Evolutionary conservation across 1,140 invertebrate genomes (phyloP).

Genomic region (Colletes latitarsis): DNA sequence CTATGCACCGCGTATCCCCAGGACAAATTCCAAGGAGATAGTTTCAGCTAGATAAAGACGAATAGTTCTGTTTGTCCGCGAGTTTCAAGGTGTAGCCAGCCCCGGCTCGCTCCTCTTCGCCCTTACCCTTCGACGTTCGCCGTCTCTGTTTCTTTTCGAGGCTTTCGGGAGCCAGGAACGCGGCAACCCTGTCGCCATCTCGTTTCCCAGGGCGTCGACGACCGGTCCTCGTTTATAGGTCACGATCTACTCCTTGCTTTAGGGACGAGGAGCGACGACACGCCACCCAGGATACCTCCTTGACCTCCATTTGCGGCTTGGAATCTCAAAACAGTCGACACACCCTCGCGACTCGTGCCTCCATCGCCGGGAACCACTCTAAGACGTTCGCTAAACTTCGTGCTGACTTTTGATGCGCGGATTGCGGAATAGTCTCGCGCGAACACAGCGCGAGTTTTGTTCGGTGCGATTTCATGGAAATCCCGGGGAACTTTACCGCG

Average conservation of each 20-base stretch:
- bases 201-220: slow-evolving; percentile 27
- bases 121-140: too few species aligned
- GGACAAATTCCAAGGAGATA: slow-evolving; percentile 62
- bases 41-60: slow-evolving; percentile 61
- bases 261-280: slow-evolving; percentile 22
- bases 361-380: background rate
- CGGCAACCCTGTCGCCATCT: background rate
- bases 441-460: background rate
- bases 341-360: slow-evolving; percentile 17
- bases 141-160: background rate
- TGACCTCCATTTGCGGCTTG: slow-evolving; percentile 56
- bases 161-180: background rate
- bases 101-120: background rate
- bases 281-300: slow-evolving; percentile 43
- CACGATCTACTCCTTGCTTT: slow-evolving; percentile 39
- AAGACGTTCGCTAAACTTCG: background rate
- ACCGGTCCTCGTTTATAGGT: slow-evolving; percentile 53
- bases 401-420: slow-evolving; percentile 11
- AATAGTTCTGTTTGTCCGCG: slow-evolving; percentile 62
- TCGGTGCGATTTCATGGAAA: background rate
- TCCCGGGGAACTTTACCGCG: background rate
- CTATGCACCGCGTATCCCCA: slow-evolving; percentile 18
- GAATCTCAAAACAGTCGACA: slow-evolving; percentile 59
- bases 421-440: background rate
- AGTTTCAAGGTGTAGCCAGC: slow-evolving; percentile 43